phyloP scores from a whole-genome alignment of 2,888 invertebrate species.

The Polia nebulosa region DNA sequence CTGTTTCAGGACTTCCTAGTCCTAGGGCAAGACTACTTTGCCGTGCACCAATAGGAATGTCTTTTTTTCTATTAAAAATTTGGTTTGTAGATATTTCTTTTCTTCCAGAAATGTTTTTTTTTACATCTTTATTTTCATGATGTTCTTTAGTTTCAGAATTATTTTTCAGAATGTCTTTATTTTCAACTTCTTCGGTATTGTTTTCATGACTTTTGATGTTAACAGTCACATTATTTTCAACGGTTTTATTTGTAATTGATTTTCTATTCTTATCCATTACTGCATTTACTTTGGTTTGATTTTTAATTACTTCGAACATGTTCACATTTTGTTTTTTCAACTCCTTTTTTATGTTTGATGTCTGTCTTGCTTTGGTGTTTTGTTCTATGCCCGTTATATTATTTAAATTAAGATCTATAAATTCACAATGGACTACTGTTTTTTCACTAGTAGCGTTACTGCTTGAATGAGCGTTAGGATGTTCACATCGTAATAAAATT shows the following conservation, averaged over 20 bases:
- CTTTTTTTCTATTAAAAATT: neutral
- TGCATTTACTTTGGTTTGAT: too few relatives aligned
- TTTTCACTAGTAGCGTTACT: neutral
- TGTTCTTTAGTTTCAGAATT: too few relatives aligned
- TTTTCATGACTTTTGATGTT: neutral
- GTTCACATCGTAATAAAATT: neutral
- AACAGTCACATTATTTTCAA: neutral
- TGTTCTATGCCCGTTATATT: neutral
- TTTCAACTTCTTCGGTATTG: neutral
- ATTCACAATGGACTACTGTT: neutral
- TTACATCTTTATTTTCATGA: neutral
- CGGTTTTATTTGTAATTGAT: neutral
- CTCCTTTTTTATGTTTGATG: neutral
- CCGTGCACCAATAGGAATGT: neutral
- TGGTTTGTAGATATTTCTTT: neutral
- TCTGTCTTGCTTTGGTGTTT: neutral
- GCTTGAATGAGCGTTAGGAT: neutral
- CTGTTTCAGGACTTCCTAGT: constrained; percentile 5
- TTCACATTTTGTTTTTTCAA: neutral
- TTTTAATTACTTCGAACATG: too few relatives aligned
- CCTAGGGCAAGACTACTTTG: neutral
- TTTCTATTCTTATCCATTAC: too few relatives aligned
- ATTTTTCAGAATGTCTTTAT: neutral
- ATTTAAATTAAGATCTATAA: neutral
- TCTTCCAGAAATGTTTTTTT: neutral